Percentiles rank a stretch among this genome's conserved stretches.
phyloP scores from a whole-genome alignment of 2,113 vertebrate genomes.

The Anhinga anhinga region DNA sequence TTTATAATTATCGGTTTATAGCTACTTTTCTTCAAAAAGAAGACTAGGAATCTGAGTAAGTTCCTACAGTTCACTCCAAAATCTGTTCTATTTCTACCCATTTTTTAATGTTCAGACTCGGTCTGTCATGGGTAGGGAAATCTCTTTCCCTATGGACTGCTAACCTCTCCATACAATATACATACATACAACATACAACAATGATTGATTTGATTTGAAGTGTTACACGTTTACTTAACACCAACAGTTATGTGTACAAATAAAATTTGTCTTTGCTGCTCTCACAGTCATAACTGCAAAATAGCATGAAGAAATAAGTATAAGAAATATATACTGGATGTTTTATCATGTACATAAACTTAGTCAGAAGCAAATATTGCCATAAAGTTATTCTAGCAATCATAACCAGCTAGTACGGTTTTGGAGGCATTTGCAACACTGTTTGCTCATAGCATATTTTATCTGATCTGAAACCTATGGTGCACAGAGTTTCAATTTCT shows the following conservation, averaged over 20 bases:
- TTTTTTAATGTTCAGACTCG: not conserved
- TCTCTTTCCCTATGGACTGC: not conserved
- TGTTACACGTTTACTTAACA: not conserved
- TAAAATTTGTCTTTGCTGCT: not conserved
- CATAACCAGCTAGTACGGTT: not conserved
- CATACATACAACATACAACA: not conserved
- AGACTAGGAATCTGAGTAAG: not conserved
- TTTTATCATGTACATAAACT: not conserved
- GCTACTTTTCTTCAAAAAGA: not conserved
- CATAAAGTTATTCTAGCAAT: not conserved
- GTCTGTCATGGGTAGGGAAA: not conserved
- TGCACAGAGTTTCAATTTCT: not conserved
- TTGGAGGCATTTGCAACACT: not conserved
- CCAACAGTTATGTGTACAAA: not conserved
- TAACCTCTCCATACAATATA: not conserved
- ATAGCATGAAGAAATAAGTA: not conserved
- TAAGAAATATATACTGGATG: not conserved
- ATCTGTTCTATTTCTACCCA: not conserved
- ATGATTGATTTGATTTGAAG: not conserved
- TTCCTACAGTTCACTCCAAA: not conserved
- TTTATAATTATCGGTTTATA: not conserved
- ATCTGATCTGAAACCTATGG: not conserved
- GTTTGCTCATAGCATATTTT: not conserved
- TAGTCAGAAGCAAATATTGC: not conserved
- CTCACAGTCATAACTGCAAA: not conserved